Conservation (phyloP, 2,797 vertebrate genomes). For the Valencia hispanica region DNA sequence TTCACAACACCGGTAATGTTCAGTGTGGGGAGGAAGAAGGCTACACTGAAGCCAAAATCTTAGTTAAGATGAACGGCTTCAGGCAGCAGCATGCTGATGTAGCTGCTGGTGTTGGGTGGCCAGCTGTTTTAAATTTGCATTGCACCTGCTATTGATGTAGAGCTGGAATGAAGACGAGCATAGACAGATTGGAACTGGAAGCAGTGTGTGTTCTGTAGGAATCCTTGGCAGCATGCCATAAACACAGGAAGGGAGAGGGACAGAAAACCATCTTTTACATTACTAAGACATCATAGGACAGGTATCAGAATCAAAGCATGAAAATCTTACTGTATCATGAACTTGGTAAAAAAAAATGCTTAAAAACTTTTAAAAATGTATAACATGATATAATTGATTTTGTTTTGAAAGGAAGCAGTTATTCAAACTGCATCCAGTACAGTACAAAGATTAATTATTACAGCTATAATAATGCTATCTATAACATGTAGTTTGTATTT, state of each 20-base stretch:
- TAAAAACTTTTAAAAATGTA: background rate
- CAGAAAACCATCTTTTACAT: background rate
- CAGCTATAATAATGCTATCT: background rate
- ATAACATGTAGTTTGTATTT: too few species aligned
- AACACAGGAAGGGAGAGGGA: conserved; percentile 2
- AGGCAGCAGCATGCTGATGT: background rate
- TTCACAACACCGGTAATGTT: background rate
- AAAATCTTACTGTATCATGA: background rate
- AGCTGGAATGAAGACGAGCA: conserved; percentile 54
- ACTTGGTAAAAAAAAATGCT: background rate
- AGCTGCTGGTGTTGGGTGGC: background rate
- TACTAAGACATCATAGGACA: background rate
- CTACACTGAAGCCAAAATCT: background rate
- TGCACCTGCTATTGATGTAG: conserved; percentile 51
- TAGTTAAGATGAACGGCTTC: conserved; percentile 10
- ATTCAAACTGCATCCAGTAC: background rate
- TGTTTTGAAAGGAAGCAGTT: background rate
- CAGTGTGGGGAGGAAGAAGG: background rate
- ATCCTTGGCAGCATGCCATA: conserved; percentile 33
- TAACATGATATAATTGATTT: background rate
- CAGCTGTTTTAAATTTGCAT: conserved; percentile 39
- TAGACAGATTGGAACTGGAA: conserved; percentile 54
- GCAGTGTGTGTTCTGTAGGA: conserved; percentile 40
- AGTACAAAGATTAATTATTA: background rate
- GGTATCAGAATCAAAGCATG: background rate